phyloP scores from a whole-genome alignment of 2,797 vertebrate species.

The Sebastolobus altivelis region DNA sequence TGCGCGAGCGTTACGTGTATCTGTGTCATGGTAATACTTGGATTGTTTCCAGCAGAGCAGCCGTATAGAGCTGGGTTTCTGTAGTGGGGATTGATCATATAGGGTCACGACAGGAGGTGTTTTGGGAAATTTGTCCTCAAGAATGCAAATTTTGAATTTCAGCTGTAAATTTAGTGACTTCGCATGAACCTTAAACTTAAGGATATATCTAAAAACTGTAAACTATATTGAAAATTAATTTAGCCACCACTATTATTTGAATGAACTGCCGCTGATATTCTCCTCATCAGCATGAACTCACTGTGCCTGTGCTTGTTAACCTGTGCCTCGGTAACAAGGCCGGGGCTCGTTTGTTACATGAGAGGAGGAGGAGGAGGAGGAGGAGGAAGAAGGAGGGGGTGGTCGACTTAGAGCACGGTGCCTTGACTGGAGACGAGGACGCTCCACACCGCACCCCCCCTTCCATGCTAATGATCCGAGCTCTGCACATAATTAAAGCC shows the following conservation, averaged over 20 bases:
- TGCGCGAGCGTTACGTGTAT: slow-evolving; percentile 74
- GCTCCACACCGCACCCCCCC: slow-evolving; percentile 60
- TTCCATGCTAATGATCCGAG: slow-evolving; percentile 82
- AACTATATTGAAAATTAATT: slow-evolving; percentile 8
- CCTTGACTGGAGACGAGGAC: slow-evolving; percentile 77
- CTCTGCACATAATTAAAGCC: slow-evolving; percentile 84
- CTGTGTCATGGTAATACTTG: slow-evolving; percentile 78
- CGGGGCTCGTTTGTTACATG: slow-evolving; percentile 77
- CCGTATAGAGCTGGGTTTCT: slow-evolving; percentile 31
- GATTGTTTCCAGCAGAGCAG: slow-evolving; percentile 67
- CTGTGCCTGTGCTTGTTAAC: slow-evolving; percentile 73
- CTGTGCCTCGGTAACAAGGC: slow-evolving; percentile 79
- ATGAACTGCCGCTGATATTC: slow-evolving; percentile 30
- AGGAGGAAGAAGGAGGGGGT: slow-evolving; percentile 69
- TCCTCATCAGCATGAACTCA: slow-evolving; percentile 63
- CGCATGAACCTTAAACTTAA: neutral
- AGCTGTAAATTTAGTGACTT: neutral
- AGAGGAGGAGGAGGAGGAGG: slow-evolving; percentile 67
- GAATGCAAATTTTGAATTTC: neutral
- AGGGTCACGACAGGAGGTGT: slow-evolving; percentile 38
- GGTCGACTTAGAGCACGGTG: slow-evolving; percentile 66
- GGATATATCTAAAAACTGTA: neutral
- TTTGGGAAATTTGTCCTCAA: neutral
- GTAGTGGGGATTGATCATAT: slow-evolving; percentile 56
- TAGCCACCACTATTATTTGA: neutral